Conservation (phyloP, 2,113 vertebrate species). For the Stegastes partitus region DNA sequence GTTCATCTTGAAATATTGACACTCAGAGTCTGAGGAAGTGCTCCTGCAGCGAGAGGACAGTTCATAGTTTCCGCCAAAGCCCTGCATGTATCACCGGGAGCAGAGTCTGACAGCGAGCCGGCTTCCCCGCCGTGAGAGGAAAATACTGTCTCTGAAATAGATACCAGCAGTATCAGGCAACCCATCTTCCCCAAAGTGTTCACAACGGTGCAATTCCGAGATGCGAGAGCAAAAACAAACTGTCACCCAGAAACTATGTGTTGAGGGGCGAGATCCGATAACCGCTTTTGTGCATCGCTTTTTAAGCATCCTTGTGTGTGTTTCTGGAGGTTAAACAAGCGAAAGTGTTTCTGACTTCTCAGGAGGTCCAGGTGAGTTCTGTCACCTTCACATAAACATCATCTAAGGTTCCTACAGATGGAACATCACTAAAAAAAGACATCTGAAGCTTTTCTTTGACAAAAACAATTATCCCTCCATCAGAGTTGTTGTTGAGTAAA, state of each 20-base stretch:
- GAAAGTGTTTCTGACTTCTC: conserved; percentile 28
- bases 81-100: conserved; percentile 50
- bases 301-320: conserved; percentile 32
- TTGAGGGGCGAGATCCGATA: conserved; percentile 54
- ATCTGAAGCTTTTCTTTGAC: not conserved
- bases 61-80: conserved; percentile 56
- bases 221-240: conserved; percentile 61
- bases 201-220: conserved; percentile 60
- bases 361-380: conserved; percentile 18
- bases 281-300: conserved; percentile 46
- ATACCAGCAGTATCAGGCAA: conserved; percentile 67
- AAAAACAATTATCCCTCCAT: not conserved
- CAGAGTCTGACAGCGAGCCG: conserved; percentile 67
- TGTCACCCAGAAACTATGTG: conserved; percentile 45
- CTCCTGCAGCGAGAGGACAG: conserved; percentile 68
- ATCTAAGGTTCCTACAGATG: not conserved
- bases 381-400: not conserved
- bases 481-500: not conserved
- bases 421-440: not conserved
- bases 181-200: conserved; percentile 69
- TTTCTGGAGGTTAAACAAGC: conserved; percentile 67
- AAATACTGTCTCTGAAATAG: conserved; percentile 72
- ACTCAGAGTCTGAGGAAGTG: conserved; percentile 68
- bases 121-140: conserved; percentile 62
- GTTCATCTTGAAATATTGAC: conserved; percentile 67